Percentiles rank a stretch among this genome's conserved stretches.
These are phyloP conservation scores for Mobula birostris DNA, from an alignment of 2,113 vertebrate species.

Conservation along the genomic window DNA sequence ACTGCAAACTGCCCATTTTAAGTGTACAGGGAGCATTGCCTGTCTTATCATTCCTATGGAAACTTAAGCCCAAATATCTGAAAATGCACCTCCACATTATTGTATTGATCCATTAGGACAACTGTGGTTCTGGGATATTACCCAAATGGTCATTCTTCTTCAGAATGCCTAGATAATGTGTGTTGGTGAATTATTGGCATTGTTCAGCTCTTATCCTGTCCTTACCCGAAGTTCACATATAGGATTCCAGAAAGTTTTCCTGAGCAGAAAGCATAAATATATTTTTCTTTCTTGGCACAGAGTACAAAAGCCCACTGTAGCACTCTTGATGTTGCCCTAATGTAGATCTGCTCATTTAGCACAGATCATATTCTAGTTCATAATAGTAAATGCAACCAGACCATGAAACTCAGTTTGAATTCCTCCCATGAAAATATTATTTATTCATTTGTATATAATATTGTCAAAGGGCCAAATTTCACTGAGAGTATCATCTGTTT, in stretches of 20 bases:
- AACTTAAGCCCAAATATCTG: background rate
- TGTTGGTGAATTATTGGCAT: background rate
- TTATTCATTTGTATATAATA: background rate
- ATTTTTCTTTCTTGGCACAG: background rate
- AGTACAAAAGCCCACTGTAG: background rate
- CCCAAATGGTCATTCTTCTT: background rate
- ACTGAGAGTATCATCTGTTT: background rate
- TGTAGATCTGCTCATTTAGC: too few relatives aligned
- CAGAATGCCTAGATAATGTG: background rate
- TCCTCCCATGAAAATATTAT: background rate
- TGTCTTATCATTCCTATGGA: background rate
- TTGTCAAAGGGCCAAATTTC: background rate
- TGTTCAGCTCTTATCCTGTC: background rate
- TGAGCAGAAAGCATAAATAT: background rate
- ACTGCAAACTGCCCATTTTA: too few relatives aligned
- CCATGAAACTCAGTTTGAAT: background rate
- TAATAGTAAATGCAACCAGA: too few relatives aligned
- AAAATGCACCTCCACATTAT: background rate
- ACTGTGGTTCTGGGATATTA: background rate
- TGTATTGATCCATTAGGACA: background rate
- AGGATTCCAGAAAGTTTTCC: background rate
- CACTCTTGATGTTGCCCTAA: background rate
- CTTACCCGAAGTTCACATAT: background rate
- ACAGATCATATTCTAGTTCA: too few relatives aligned
- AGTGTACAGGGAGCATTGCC: background rate